Base-by-base conservation (phyloP, 2,888 invertebrate genomes). In the Sthenelais limicola region DNA sequence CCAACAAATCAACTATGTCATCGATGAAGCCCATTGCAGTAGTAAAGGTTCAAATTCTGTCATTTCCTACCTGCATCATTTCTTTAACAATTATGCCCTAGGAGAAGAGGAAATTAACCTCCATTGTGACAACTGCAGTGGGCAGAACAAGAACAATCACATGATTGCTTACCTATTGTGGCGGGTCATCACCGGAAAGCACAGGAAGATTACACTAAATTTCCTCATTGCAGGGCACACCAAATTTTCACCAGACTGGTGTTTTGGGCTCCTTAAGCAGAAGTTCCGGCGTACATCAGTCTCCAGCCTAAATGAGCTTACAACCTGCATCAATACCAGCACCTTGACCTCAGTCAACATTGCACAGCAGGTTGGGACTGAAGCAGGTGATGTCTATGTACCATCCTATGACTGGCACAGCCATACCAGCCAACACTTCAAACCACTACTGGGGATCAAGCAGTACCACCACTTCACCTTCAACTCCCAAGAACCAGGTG, bases 41-140 rank as follows among this genome's bases (percentile, higher is more conserved):
- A 54, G 54, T 28, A 54, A 54, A 26, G 54, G 54, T 2, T 54
- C 54, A 4, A 54, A 54, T 28, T 21, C 54, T 26, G 54, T 54
- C 3, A 24, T 54, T 12, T 54, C 54, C 24, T 54, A 54, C 30
- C 30, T 54, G 4, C 26, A 54, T 28, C 54, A 54, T 28, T 54
- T 54, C 30, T 54, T 54, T 26, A 3, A 3, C 28, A 3, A 15
- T 28, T 54, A 26, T 28, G 24, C 54, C 30, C 30, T 54, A 2
- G 54, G 54, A 5, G 54, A 54, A 54, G 30, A 54, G 28, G 54
- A 54, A 54, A 28, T 54, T 18, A 28, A 54, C 30, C 12, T 54
- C 18, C 54, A 54, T 54, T 54, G 54, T 54, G 54, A 54, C 30
- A 54, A 54, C 54, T 54, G 54, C 30, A 28, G 26, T 28, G 54